Evolutionary conservation across 2,797 vertebrate species (phyloP), one percentile per base, ranked within the genome.

Genomic region (Hipposideros larvatus): DNA sequence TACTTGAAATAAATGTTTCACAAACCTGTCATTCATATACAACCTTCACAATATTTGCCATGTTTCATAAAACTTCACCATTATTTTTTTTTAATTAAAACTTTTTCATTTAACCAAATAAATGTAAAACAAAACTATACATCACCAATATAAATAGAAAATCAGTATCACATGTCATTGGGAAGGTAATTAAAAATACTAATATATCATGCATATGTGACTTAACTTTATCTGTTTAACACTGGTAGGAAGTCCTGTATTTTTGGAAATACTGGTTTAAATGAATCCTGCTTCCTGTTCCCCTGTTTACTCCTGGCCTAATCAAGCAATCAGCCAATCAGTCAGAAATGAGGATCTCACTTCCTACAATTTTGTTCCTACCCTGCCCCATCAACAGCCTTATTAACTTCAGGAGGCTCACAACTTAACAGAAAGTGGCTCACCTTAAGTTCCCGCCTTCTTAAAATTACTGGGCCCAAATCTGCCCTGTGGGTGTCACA

Each of bases 251-350:
- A 83, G 21, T 70, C 24, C 15, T 59, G 11, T 78, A 43, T 57
- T 57, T 78, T 93, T 90, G 15, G 21, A 92, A 84, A 92, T 14
- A 28, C 18, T 93, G 43, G 26, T 55, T 66, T 75, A 73, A 93
- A 71, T 61, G 28, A 55, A 86, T 82, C 34, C 31, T 41, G 1
- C 3, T 75, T 16, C 59, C 14, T 57, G 41, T 22, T 48, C 2
- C 14, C 8, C 2, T 94, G 85, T n/a, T 51, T 84, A 71, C 74
- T 55, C 34, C 46, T 80, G 14, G 26, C 4, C 22, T 94, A 71
- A 75, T 31, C 10, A 86, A 91, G 31, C 28, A 90, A 41, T 57
- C 11, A 53, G 9, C 43, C 34, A 37, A 2, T 46, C 78, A 90
- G 3, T 61, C 24, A 34, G n/a, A 82, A 93, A 79, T 7, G 3